phyloP scores from a whole-genome alignment of 2,797 vertebrate genomes.

The Setipinna tenuifilis region DNA sequence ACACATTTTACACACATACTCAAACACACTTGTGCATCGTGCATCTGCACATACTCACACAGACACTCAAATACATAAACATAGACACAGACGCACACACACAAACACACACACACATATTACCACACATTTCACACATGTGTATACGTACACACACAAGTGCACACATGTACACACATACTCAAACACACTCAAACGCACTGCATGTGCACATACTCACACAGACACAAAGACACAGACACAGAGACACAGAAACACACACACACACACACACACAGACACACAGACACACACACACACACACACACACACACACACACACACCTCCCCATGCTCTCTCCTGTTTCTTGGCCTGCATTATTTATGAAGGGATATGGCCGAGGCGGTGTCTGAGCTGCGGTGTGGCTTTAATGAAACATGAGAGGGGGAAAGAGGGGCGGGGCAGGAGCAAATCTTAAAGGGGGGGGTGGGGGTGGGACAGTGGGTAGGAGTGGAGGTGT shows the following conservation, averaged over 20 bases:
- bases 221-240: not conserved
- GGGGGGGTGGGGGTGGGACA: not conserved
- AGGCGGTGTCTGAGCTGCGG: slow-evolving; percentile 70
- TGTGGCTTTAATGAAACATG: slow-evolving; percentile 51
- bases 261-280: slow-evolving; percentile 1
- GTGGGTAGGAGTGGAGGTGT: too few relatives aligned
- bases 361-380: slow-evolving; percentile 60
- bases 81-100: not conserved
- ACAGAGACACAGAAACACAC: not conserved
- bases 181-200: not conserved
- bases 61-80: too few relatives aligned
- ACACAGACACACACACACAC: not conserved
- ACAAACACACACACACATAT: not conserved
- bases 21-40: too few relatives aligned
- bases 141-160: not conserved
- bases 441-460: not conserved
- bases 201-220: not conserved
- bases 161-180: not conserved
- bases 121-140: not conserved
- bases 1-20: not conserved
- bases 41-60: too few relatives aligned
- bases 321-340: slow-evolving; percentile 27
- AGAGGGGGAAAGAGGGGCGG: slow-evolving; percentile 22
- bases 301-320: not conserved
- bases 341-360: slow-evolving; percentile 64